phyloP scores from a whole-genome alignment of 2,797 vertebrate genomes.

The Acanthiza pusilla region DNA sequence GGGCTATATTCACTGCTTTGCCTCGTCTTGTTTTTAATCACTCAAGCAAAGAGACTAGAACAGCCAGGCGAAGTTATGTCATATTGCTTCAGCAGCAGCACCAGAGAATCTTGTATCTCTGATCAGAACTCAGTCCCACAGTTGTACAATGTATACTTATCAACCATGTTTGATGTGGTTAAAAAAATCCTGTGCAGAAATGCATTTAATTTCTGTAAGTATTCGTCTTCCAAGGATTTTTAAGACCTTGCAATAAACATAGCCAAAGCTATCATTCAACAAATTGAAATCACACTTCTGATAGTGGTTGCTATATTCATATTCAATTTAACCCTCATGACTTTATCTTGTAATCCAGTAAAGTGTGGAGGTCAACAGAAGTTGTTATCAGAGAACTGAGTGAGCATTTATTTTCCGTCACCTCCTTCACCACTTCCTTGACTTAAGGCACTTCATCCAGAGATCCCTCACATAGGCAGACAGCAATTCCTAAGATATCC shows the following conservation, averaged over 20 bases:
- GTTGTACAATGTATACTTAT: slow-evolving; percentile 7
- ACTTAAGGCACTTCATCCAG: slow-evolving; percentile 20
- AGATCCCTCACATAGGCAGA: background rate
- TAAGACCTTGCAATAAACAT: slow-evolving; percentile 59
- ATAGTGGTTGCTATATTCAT: slow-evolving; percentile 47
- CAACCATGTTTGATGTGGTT: slow-evolving; percentile 29
- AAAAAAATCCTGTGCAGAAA: slow-evolving; percentile 56
- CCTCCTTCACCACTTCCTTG: background rate
- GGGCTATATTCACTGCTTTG: slow-evolving; percentile 26
- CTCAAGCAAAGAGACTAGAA: slow-evolving; percentile 12
- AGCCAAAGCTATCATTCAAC: slow-evolving; percentile 62
- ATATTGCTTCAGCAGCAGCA: background rate
- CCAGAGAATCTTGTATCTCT: background rate
- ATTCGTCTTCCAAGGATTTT: slow-evolving; percentile 62
- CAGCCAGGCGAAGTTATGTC: slow-evolving; percentile 23
- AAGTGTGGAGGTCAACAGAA: slow-evolving; percentile 12
- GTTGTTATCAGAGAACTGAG: slow-evolving; percentile 10
- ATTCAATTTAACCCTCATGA: slow-evolving; percentile 43
- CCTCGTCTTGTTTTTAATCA: slow-evolving; percentile 44
- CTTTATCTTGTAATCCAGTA: slow-evolving; percentile 49
- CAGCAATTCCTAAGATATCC: background rate
- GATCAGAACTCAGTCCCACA: background rate
- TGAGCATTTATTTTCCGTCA: background rate
- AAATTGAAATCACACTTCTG: slow-evolving; percentile 58
- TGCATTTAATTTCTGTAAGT: slow-evolving; percentile 46